A percentile compares a stretch with the other conserved stretches of the same genome.
These are phyloP conservation scores for Monopterus albus DNA, from an alignment of 2,113 vertebrate genomes.

Conservation along the genomic window DNA sequence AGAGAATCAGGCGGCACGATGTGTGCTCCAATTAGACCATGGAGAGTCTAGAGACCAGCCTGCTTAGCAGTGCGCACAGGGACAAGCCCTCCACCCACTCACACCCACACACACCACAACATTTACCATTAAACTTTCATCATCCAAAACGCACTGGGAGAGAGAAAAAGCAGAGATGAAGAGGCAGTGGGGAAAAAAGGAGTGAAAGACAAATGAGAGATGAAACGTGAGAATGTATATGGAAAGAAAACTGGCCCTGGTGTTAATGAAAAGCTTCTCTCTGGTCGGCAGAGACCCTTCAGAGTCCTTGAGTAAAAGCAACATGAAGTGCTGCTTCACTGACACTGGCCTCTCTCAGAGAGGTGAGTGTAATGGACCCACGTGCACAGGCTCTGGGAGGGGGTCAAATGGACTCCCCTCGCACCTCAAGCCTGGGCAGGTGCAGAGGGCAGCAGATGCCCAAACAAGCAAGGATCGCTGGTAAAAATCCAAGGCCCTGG, in stretches of 20 bases:
- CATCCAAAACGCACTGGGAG: constrained; percentile 34
- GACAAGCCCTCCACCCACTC: constrained; percentile 34
- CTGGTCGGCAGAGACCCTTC: constrained; percentile 28
- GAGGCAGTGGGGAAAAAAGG: background rate
- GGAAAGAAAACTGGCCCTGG: constrained; percentile 37
- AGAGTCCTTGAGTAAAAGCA: constrained; percentile 14
- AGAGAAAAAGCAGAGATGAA: constrained; percentile 17
- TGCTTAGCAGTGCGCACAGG: no score
- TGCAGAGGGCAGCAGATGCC: constrained; percentile 1
- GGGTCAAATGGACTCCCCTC: background rate
- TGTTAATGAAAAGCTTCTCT: constrained; percentile 44
- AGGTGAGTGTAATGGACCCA: no score
- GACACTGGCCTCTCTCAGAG: constrained; percentile 12
- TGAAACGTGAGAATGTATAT: constrained; percentile 36
- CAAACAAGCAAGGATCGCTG: constrained; percentile 3
- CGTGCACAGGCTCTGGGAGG: background rate
- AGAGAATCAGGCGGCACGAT: constrained; percentile 8
- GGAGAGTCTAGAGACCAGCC: constrained; percentile 47
- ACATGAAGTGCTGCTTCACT: background rate
- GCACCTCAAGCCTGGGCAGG: constrained; percentile 1
- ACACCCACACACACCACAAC: constrained; percentile 1
- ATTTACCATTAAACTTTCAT: constrained; percentile 41
- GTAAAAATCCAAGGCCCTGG: constrained; percentile 31
- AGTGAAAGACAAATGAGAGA: constrained; percentile 13
- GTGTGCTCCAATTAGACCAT: constrained; percentile 72